Conservation (phyloP, 2,888 invertebrate species). For the Catocala fraxini region DNA sequence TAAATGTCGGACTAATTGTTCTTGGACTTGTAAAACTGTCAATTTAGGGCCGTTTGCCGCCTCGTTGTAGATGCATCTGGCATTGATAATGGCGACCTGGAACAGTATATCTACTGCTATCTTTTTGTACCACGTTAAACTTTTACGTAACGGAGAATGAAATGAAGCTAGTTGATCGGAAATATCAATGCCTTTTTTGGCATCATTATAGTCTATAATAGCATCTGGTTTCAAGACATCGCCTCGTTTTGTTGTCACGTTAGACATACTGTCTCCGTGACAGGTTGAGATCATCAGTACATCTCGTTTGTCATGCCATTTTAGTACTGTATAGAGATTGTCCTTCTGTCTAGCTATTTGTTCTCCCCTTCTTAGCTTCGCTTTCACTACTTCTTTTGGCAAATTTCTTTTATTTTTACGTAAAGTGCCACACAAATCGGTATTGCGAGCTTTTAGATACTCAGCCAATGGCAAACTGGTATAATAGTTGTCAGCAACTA, state of each 20-base stretch:
- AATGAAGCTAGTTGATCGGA: slow-evolving; percentile 34
- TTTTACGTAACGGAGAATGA: slow-evolving; percentile 38
- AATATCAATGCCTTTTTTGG: slow-evolving; percentile 33
- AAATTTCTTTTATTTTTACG: slow-evolving; percentile 37
- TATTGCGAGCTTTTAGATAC: slow-evolving; percentile 30
- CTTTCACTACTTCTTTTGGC: slow-evolving; percentile 27
- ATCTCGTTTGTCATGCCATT: slow-evolving; percentile 40
- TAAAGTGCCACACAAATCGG: slow-evolving; percentile 40
- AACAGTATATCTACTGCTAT: slow-evolving; percentile 32
- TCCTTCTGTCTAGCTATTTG: slow-evolving; percentile 35
- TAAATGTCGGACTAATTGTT: slow-evolving; percentile 30
- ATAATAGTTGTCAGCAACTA: slow-evolving; percentile 37
- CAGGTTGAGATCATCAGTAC: slow-evolving; percentile 42
- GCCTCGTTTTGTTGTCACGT: slow-evolving; percentile 5
- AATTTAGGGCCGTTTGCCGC: slow-evolving; percentile 21
- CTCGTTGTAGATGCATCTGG: slow-evolving; percentile 33
- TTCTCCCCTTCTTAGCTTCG: slow-evolving; percentile 29
- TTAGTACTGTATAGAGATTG: slow-evolving; percentile 38
- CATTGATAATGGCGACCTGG: slow-evolving; percentile 30
- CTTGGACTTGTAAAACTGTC: slow-evolving; percentile 37
- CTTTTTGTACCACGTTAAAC: slow-evolving; percentile 38
- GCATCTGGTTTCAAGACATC: no score
- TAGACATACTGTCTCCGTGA: slow-evolving; percentile 33
- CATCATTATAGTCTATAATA: no score
- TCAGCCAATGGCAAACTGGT: slow-evolving; percentile 33